These are phyloP conservation scores for Helicoverpa armigera DNA, from an alignment of 1,140 invertebrate genomes.

Conservation along the genomic window DNA sequence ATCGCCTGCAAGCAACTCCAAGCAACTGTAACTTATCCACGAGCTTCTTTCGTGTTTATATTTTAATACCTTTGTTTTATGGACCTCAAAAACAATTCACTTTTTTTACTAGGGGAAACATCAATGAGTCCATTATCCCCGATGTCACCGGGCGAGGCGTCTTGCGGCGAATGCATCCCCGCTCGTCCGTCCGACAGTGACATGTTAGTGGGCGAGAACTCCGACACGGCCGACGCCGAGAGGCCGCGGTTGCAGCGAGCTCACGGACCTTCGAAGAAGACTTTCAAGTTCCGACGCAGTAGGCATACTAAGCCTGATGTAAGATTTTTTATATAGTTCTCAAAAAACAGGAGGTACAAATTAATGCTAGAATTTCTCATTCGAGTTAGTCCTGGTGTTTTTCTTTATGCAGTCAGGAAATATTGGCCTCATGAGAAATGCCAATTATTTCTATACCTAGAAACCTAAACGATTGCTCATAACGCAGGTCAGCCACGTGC, in stretches of 20 bases:
- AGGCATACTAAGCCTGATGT: conserved; percentile 86
- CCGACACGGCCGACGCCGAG: conserved; percentile 64
- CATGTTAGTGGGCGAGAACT: conserved; percentile 31
- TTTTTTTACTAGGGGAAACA: conserved; percentile 88
- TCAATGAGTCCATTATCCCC: conserved; percentile 91
- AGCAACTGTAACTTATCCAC: no score
- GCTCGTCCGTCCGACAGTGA: conserved; percentile 16
- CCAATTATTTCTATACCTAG: no score
- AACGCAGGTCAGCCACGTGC: conserved; percentile 56
- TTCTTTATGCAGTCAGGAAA: no score
- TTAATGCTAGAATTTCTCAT: neutral
- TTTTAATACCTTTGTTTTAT: no score
- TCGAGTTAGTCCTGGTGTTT: neutral
- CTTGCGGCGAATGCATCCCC: conserved; percentile 53
- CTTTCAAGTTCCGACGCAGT: conserved; percentile 95
- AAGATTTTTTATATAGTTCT: no score
- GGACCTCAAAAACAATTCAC: neutral
- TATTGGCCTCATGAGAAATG: no score
- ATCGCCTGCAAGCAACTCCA: no score
- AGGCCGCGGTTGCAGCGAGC: conserved; percentile 95
- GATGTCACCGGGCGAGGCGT: conserved; percentile 87
- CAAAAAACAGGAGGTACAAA: no score
- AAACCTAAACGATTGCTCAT: no score
- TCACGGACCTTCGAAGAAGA: conserved; percentile 97
- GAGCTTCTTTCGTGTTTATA: no score